Evolutionary conservation across 1,140 invertebrate species (phyloP).

Genomic region (Brachionus calyciflorus): DNA sequence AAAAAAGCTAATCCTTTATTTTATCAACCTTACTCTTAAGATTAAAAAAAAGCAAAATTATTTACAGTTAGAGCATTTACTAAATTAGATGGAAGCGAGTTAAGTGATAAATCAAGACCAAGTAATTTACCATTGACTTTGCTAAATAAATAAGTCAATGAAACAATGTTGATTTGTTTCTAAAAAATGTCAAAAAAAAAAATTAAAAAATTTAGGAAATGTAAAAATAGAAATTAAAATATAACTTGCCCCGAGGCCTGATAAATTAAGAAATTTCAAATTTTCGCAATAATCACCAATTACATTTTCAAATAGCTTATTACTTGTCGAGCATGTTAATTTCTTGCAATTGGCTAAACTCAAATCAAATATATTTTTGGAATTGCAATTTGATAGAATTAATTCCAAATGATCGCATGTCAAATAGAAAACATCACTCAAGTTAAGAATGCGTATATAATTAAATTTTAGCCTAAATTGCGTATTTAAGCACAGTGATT

Average conservation of each 20-base stretch:
- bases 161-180: constrained; percentile 12
- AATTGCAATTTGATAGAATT: constrained; percentile 35
- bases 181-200: not conserved
- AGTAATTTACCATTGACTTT: constrained; percentile 3
- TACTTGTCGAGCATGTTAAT: not conserved
- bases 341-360: constrained; percentile 36
- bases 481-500: not conserved
- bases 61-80: constrained; percentile 19
- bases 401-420: constrained; percentile 28
- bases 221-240: not conserved
- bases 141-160: not conserved
- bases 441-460: not conserved
- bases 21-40: not conserved
- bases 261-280: constrained; percentile 14
- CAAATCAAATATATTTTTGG: constrained; percentile 7
- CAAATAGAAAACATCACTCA: constrained; percentile 18
- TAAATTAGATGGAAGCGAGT: not conserved
- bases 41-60: not conserved
- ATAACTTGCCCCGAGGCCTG: not conserved
- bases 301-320: constrained; percentile 33
- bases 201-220: not conserved
- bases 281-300: constrained; percentile 1
- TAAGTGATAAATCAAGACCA: constrained; percentile 1
- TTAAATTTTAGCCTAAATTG: not conserved
- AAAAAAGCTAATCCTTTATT: too few relatives aligned